These are phyloP conservation scores for Mystacornis crossleyi DNA, from an alignment of 2,113 vertebrate species.

Conservation along the genomic window DNA sequence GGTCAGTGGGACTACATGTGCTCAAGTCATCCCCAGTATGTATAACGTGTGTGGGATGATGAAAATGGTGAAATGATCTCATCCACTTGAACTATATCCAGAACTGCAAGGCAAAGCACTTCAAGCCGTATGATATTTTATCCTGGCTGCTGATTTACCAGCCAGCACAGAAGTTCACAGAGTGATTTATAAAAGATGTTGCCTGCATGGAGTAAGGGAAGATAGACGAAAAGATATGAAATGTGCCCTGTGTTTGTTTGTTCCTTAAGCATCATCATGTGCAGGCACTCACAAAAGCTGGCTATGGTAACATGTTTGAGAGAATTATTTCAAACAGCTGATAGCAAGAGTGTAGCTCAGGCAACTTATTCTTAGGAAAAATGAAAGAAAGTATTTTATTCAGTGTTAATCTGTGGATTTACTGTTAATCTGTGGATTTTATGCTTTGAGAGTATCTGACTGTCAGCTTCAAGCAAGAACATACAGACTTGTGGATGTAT, in stretches of 20 bases:
- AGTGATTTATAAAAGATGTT: not conserved
- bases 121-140: not conserved
- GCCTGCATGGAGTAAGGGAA: not conserved
- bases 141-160: not conserved
- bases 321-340: not conserved
- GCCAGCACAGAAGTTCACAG: not conserved
- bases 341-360: not conserved
- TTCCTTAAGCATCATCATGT: not conserved
- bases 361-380: not conserved
- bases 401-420: not conserved
- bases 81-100: not conserved
- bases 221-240: not conserved
- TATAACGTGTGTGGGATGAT: not conserved
- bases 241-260: not conserved
- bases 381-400: not conserved
- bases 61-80: not conserved
- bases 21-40: not conserved
- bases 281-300: not conserved
- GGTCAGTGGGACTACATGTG: not conserved
- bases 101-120: not conserved
- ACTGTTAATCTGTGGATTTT: not conserved
- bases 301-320: not conserved
- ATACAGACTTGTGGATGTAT: not conserved
- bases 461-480: not conserved
- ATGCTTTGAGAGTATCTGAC: not conserved